Evolutionary conservation across 2,888 invertebrate genomes (phyloP).

Genomic region (Cyclophora albipunctata): DNA sequence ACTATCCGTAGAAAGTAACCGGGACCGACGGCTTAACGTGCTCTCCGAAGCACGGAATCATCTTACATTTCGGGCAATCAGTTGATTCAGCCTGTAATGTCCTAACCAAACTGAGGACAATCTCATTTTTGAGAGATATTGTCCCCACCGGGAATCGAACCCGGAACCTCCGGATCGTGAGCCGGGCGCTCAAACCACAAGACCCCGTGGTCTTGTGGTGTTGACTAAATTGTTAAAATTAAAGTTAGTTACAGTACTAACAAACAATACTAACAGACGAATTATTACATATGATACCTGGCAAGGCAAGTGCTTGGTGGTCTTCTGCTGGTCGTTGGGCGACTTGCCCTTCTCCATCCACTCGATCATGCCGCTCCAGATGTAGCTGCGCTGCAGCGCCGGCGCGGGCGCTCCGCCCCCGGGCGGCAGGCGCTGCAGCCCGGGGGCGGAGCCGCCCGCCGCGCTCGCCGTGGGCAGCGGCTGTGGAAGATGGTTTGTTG

Average conservation of each 20-base stretch:
- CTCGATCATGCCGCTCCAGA: slow-evolving; percentile 90
- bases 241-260: neutral
- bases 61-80: no score
- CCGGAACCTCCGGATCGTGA: no score
- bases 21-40: no score
- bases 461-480: slow-evolving; percentile 27
- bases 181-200: no score
- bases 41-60: no score
- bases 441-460: slow-evolving; percentile 13
- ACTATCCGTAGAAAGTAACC: no score
- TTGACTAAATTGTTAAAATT: neutral
- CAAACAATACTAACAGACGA: neutral
- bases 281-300: slow-evolving; percentile 35
- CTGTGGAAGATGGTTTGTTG: neutral
- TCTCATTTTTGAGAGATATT: no score
- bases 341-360: slow-evolving; percentile 94
- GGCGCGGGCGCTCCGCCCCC: slow-evolving; percentile 12
- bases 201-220: no score
- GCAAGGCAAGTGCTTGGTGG: slow-evolving; percentile 79
- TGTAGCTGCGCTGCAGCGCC: slow-evolving; percentile 56
- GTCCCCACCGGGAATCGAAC: no score
- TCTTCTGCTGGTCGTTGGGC: slow-evolving; percentile 85
- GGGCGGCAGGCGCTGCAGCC: slow-evolving; percentile 10
- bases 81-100: no score
- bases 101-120: no score